Percentiles rank a stretch among this genome's conserved stretches.
Evolutionary conservation across 2,797 vertebrate species (phyloP).

Genomic region (Onychomys arenicola): DNA sequence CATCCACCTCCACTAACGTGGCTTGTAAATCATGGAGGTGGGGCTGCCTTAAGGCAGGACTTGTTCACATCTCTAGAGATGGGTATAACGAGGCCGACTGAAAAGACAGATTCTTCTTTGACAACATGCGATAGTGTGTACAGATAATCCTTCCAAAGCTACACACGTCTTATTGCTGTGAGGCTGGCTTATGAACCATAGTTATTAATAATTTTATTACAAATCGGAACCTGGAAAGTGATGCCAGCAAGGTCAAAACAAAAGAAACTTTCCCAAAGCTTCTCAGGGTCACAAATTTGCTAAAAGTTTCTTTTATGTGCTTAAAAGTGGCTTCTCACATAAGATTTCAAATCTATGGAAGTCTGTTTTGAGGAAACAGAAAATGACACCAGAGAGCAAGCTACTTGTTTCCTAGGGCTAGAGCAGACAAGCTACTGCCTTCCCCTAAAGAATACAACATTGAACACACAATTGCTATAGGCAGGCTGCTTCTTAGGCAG

Average conservation of each 20-base stretch:
- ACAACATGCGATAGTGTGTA: constrained; percentile 6
- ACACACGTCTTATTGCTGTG: constrained; percentile 34
- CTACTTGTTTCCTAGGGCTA: neutral
- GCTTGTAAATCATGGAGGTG: constrained; percentile 79
- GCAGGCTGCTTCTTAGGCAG: constrained; percentile 22
- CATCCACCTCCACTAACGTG: constrained; percentile 83
- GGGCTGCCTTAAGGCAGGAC: constrained; percentile 54
- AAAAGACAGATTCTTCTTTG: constrained; percentile 73
- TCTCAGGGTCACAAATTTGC: constrained; percentile 39
- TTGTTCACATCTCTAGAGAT: constrained; percentile 78
- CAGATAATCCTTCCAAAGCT: constrained; percentile 54
- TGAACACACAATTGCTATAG: constrained; percentile 1
- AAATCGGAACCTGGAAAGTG: constrained; percentile 51
- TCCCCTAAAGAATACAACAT: neutral
- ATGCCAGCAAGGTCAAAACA: constrained; percentile 42
- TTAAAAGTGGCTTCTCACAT: constrained; percentile 7
- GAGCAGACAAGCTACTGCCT: neutral
- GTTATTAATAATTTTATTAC: constrained; percentile 55
- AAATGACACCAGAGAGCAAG: constrained; percentile 18
- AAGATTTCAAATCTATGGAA: constrained; percentile 53
- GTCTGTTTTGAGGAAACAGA: constrained; percentile 49
- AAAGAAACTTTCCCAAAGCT: constrained; percentile 37
- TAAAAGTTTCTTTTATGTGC: constrained; percentile 28
- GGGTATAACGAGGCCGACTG: constrained; percentile 36
- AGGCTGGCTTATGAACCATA: constrained; percentile 17